Base-by-base conservation (phyloP, 2,888 invertebrate genomes). In the Nemoura dubitans region DNA sequence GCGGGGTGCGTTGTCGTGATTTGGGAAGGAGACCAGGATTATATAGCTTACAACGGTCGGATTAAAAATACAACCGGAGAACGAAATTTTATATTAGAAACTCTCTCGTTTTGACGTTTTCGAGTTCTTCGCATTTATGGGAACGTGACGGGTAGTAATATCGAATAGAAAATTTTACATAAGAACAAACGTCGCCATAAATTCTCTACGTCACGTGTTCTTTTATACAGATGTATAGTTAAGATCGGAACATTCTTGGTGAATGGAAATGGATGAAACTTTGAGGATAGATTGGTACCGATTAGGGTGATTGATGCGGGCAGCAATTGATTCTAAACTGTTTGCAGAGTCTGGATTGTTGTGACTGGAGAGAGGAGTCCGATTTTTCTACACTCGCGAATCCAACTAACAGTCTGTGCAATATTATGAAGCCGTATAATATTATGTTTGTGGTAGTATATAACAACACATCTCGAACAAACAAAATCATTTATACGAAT, bases 1-100 rank as follows among this genome's bases (percentile, higher is more conserved):
- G 21, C 30, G 83, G 27, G 83, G 83, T 27, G 83, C 30, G 59
- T 59, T 59, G 59, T 59, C 16, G 59, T 7, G 59, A 59, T 59
- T 59, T 16, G 1, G 59, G 59, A 59, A 21, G 59, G 59, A 59
- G 21, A 21, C 16, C 59, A 21, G 59, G 59, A 59, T 59, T 59
- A 59, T 36, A n/a, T 36, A 36, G 10, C 36, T 36, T 36, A 36
- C 36, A 36, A 36, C 5, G 36, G 36, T 6, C 36, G 36, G 36
- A 36, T 36, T 36, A 36, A 36, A 59, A 59, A 59, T 16, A 59
- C 59, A 59, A 59, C 59, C 21, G 21, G 10, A 21, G 59, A 3
- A 59, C 21, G 59, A 59, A 21, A 21, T 59, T 59, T 7, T 59
- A 21, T 59, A 59, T 59, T 59, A 59, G 59, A 10, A 7, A 14